These are phyloP conservation scores for Stictonetta naevosa DNA, from an alignment of 2,113 vertebrate genomes.

Conservation along the genomic window DNA sequence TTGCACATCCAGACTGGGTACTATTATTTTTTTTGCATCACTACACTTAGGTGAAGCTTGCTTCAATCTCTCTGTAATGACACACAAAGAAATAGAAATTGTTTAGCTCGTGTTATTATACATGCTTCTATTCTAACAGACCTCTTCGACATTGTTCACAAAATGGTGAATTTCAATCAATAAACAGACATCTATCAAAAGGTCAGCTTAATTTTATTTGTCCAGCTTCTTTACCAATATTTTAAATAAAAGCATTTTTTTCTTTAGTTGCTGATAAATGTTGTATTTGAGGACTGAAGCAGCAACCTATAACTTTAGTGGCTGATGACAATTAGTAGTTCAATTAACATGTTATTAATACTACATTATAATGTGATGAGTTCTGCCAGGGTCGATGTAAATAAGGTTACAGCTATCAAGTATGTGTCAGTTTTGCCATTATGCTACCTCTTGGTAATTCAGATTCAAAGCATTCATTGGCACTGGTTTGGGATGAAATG, in stretches of 20 bases:
- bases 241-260: constrained; percentile 67
- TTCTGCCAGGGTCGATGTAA: constrained; percentile 52
- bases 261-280: constrained; percentile 32
- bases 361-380: constrained; percentile 12
- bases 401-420: constrained; percentile 67
- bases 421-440: constrained; percentile 19
- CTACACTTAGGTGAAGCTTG: constrained; percentile 95
- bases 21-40: constrained; percentile 97
- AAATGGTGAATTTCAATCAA: constrained; percentile 80
- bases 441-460: constrained; percentile 23
- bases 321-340: constrained; percentile 25
- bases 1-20: constrained; percentile 85
- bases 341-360: constrained; percentile 58
- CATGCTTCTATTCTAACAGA: constrained; percentile 82
- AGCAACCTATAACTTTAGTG: not conserved
- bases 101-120: constrained; percentile 83
- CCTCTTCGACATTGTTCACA: constrained; percentile 74
- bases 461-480: constrained; percentile 11
- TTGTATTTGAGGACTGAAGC: not conserved
- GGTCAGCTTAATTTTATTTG: constrained; percentile 80
- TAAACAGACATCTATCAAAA: constrained; percentile 82
- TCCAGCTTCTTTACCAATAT: constrained; percentile 48
- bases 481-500: not conserved
- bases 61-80: constrained; percentile 90
- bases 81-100: constrained; percentile 86